Percentiles rank a stretch among this genome's conserved stretches.
These are phyloP conservation scores for Hylaea fasciaria DNA, from an alignment of 2,888 invertebrate species.

Conservation along the genomic window DNA sequence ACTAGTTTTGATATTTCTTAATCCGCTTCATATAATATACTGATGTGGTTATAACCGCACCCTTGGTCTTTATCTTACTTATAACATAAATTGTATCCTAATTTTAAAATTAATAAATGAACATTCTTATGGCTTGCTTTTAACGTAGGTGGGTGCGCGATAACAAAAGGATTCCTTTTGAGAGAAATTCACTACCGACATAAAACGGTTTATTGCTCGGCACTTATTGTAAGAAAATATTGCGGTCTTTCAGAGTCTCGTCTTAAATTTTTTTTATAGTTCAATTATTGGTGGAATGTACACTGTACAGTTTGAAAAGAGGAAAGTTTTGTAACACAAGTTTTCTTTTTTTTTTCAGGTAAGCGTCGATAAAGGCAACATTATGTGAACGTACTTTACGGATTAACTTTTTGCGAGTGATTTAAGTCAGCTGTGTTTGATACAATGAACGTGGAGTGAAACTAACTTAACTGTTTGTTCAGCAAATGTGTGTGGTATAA, in stretches of 20 bases:
- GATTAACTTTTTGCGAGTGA: constrained; percentile 6
- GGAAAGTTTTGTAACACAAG: constrained; percentile 22
- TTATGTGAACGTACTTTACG: constrained; percentile 26
- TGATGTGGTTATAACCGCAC: no score
- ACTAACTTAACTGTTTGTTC: constrained; percentile 21
- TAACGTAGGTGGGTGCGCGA: constrained; percentile 44
- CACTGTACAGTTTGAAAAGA: constrained; percentile 6
- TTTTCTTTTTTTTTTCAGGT: constrained; percentile 40
- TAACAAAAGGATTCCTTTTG: constrained; percentile 49
- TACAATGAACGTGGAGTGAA: constrained; percentile 31
- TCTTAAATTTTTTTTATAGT: constrained; percentile 45
- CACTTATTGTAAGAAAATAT: constrained; percentile 61
- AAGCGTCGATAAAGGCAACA: constrained; percentile 19
- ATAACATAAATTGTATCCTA: background rate
- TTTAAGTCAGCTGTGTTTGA: constrained; percentile 7
- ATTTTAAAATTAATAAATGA: constrained; percentile 25
- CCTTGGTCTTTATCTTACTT: background rate
- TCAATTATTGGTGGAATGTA: constrained; percentile 20
- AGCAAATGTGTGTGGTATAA: constrained; percentile 49
- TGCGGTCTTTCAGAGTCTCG: constrained; percentile 52
- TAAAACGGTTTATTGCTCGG: constrained; percentile 61
- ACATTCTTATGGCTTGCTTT: constrained; percentile 26
- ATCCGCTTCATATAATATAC: no score
- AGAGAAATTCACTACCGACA: constrained; percentile 50
- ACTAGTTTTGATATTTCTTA: no score